Percentiles rank a stretch among this genome's conserved stretches.
phyloP scores from a whole-genome alignment of 1,140 invertebrate genomes.

The Brachionus sp. region DNA sequence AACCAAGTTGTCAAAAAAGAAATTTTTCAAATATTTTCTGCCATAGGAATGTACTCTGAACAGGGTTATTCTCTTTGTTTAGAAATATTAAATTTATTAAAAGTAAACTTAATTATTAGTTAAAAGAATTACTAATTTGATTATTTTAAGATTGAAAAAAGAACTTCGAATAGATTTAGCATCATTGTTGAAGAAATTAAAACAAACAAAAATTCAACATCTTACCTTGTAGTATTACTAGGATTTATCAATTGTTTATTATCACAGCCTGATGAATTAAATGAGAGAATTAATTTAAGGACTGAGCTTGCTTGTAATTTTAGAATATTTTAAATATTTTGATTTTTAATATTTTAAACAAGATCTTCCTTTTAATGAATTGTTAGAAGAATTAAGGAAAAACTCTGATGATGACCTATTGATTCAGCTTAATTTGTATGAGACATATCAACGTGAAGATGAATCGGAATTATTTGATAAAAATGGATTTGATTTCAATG shows the following conservation, averaged over 20 bases:
- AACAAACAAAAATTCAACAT: background rate
- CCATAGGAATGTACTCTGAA: background rate
- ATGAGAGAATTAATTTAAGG: background rate
- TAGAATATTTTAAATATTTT: background rate
- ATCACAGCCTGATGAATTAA: background rate
- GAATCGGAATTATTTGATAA: background rate
- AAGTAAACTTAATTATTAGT: background rate
- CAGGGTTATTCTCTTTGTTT: constrained; percentile 10
- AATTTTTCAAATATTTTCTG: constrained; percentile 36
- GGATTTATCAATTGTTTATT: constrained; percentile 20
- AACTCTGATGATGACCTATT: background rate
- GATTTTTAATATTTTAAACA: background rate
- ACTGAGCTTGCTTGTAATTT: background rate
- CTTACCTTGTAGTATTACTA: background rate
- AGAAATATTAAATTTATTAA: background rate
- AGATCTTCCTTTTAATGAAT: constrained; percentile 10
- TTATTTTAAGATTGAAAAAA: background rate
- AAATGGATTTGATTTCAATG: background rate
- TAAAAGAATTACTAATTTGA: background rate
- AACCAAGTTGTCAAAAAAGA: constrained; percentile 36
- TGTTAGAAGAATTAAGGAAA: background rate
- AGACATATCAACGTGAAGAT: background rate
- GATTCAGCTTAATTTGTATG: background rate
- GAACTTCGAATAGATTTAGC: background rate
- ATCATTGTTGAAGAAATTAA: background rate